Evolutionary conservation across 2,113 vertebrate species (phyloP).

Genomic region (Catharus fuscescens): DNA sequence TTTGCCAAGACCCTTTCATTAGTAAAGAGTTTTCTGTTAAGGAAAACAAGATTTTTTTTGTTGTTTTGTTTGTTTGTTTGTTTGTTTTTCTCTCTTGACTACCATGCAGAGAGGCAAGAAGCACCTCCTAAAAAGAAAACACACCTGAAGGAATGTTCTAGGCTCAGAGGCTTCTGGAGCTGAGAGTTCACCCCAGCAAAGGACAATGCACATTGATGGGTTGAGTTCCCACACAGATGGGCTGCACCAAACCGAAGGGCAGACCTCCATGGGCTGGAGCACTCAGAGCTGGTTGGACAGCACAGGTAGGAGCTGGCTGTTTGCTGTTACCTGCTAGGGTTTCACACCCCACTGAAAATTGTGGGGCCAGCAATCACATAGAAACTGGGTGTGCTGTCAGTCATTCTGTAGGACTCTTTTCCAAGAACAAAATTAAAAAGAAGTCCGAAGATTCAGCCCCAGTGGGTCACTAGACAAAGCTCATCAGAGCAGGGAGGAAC

Average conservation of each 20-base stretch:
- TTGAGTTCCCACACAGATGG: accelerated
- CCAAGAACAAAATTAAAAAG: background rate
- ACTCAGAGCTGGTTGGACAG: background rate
- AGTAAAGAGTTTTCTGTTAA: background rate
- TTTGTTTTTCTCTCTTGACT: background rate
- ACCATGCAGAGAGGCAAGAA: background rate
- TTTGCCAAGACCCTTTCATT: background rate
- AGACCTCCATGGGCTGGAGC: background rate
- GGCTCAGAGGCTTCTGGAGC: background rate
- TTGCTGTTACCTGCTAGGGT: accelerated
- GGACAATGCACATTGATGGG: background rate
- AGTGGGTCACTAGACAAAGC: background rate
- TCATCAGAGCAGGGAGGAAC: background rate
- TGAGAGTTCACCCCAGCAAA: background rate
- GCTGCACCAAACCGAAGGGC: accelerated
- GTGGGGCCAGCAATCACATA: background rate
- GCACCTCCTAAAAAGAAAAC: background rate
- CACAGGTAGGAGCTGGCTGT: background rate
- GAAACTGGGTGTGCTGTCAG: background rate
- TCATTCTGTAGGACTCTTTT: background rate
- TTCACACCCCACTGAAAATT: background rate
- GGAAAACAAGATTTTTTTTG: background rate
- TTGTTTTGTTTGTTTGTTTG: background rate
- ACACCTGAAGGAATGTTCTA: accelerated
- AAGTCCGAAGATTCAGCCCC: background rate